phyloP scores from a whole-genome alignment of 2,888 invertebrate species.

The Melanchra persicariae region DNA sequence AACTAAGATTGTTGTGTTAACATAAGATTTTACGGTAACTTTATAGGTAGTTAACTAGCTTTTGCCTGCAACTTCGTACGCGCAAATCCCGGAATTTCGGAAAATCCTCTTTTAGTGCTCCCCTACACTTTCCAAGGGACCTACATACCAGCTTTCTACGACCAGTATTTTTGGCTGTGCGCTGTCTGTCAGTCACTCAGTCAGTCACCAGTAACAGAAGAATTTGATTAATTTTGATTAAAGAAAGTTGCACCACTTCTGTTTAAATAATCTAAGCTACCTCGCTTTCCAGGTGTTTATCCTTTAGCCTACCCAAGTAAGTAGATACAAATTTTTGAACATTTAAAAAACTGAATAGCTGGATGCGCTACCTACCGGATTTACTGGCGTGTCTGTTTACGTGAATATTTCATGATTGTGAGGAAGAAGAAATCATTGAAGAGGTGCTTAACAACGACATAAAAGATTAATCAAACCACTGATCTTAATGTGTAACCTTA shows the following conservation, averaged over 20 bases:
- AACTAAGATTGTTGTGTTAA: conserved; percentile 4
- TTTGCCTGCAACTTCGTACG: too few relatives aligned
- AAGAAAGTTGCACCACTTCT: conserved; percentile 12
- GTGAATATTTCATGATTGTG: background rate
- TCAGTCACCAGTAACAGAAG: too few relatives aligned
- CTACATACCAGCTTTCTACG: too few relatives aligned
- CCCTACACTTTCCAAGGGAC: too few relatives aligned
- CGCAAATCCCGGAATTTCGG: too few relatives aligned
- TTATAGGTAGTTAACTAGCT: too few relatives aligned
- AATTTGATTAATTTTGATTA: too few relatives aligned
- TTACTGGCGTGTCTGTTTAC: background rate
- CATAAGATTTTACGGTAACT: conserved; percentile 1
- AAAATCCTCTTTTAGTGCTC: too few relatives aligned
- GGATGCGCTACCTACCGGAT: background rate
- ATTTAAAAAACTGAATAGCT: background rate
- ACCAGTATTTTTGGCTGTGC: too few relatives aligned
- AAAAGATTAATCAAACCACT: background rate
- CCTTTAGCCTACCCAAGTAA: background rate
- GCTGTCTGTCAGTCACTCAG: too few relatives aligned
- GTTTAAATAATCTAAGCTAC: background rate
- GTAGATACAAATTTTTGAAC: background rate
- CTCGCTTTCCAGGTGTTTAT: conserved; percentile 1
- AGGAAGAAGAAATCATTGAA: background rate
- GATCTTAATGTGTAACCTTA: background rate
- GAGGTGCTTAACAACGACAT: background rate